Base-by-base conservation (phyloP, 2,797 vertebrate genomes). In the Eulemur albifrons region DNA sequence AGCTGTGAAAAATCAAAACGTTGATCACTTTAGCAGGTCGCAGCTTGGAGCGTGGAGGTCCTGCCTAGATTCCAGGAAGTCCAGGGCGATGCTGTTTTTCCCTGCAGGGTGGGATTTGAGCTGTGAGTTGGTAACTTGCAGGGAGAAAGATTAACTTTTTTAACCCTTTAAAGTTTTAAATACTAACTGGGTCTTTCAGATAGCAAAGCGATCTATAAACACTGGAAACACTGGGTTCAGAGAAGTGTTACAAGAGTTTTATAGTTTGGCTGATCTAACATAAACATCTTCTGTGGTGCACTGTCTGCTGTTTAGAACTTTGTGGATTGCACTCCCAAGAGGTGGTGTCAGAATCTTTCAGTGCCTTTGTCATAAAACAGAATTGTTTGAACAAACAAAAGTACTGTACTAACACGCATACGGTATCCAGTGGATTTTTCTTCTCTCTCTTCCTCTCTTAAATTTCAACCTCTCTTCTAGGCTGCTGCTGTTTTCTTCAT, bases 1-100 rank as follows among this genome's bases (percentile, higher is more conserved):
- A 98, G 97, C 98, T 98, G 98, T 98, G 98, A 98, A 98, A 95
- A 98, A 97, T 90, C 80, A 87, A 96, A 98, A 95, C 5, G 63
- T 32, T 4, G 97, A 97, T 92, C 97, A 73, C 96, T 96, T 97
- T 94, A 97, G 88, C 96, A 97, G 95, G 96, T 97, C 94, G 83
- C 89, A 97, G 90, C 95, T 95, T 93, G 48, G 90, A 96, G 69
- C 2, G 0, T 72, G 84, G 94, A 97, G 86, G 67, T 96, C 96
- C 83, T 88, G 54, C 80, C 59, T 93, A 65, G 50, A 84, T 90
- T 87, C 88, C 87, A 84, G 40, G 40, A 81, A 77, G 77, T 81
- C 81, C 57, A 27, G 69, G 84, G 67, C 7, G 12, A 90, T 72
- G 73, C 92, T 94, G 73, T 93, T 90, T 93, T 93, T 45, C 87